Evolutionary conservation across 2,113 vertebrate species (phyloP).

Genomic region (Grammomys surdaster): DNA sequence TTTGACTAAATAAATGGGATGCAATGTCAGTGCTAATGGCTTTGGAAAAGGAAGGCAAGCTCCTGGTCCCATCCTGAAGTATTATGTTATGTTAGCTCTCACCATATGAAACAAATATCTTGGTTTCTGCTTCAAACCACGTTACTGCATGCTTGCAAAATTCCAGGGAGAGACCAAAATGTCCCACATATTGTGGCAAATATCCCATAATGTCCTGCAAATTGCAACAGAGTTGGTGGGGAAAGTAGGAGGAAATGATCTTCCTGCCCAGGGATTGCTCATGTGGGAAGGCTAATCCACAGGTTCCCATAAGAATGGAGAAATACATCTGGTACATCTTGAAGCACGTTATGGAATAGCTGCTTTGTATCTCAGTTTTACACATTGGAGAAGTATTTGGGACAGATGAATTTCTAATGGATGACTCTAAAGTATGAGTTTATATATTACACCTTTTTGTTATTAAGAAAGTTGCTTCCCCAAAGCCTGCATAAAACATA

Average conservation of each 20-base stretch:
- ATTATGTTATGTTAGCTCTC: conserved; percentile 70
- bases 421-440: conserved; percentile 49
- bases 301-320: conserved; percentile 83
- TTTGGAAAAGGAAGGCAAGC: conserved; percentile 73
- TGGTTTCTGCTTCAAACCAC: conserved; percentile 70
- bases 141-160: conserved; percentile 78
- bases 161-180: conserved; percentile 77
- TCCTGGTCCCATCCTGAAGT: conserved; percentile 69
- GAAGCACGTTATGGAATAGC: conserved; percentile 79
- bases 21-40: conserved; percentile 70
- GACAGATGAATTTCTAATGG: conserved; percentile 70
- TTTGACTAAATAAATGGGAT: conserved; percentile 59
- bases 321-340: conserved; percentile 80
- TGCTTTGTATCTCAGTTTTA: conserved; percentile 80
- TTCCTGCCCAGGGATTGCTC: conserved; percentile 83
- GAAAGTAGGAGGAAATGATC: conserved; percentile 86
- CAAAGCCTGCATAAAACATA: conserved; percentile 59
- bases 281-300: conserved; percentile 83
- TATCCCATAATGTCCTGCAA: conserved; percentile 85
- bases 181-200: conserved; percentile 84
- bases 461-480: conserved; percentile 62
- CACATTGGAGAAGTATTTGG: conserved; percentile 76
- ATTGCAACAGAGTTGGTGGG: conserved; percentile 86
- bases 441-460: conserved; percentile 38
- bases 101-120: conserved; percentile 80